Evolutionary conservation across 2,113 vertebrate genomes (phyloP).

Genomic region (Dissostichus mawsoni): DNA sequence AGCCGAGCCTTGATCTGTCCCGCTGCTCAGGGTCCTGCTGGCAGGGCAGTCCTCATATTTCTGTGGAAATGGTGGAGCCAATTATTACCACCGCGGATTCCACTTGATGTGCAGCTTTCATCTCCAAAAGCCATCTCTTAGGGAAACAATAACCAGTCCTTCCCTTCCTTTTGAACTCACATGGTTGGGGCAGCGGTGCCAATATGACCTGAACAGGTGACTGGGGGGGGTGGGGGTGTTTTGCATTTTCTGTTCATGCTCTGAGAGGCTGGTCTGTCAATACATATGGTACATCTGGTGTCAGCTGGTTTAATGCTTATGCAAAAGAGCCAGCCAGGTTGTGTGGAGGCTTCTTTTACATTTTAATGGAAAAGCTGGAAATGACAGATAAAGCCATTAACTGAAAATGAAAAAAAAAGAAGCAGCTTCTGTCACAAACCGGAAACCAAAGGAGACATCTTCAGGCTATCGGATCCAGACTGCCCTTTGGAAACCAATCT

Average conservation of each 20-base stretch:
- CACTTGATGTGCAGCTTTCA: constrained; percentile 69
- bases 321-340: constrained; percentile 36
- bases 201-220: constrained; percentile 57
- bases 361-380: constrained; percentile 66
- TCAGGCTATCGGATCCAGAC: constrained; percentile 12
- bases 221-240: not conserved
- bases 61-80: constrained; percentile 37
- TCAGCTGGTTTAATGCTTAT: constrained; percentile 57
- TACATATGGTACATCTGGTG: constrained; percentile 28
- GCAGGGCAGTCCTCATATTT: constrained; percentile 34
- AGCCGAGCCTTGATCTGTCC: constrained; percentile 55
- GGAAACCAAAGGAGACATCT: constrained; percentile 49
- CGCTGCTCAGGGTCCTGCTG: constrained; percentile 44
- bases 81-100: constrained; percentile 54
- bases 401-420: constrained; percentile 32
- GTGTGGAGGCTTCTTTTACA: constrained; percentile 58
- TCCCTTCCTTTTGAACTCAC: constrained; percentile 59
- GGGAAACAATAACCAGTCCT: constrained; percentile 58
- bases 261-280: constrained; percentile 26
- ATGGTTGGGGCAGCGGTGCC: constrained; percentile 59
- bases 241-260: constrained; percentile 16
- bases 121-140: constrained; percentile 67
- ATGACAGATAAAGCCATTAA: constrained; percentile 56
- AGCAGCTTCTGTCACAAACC: not conserved
- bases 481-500: constrained; percentile 46